Conservation (phyloP, 2,113 vertebrate genomes). For the Istiophorus platypterus region DNA sequence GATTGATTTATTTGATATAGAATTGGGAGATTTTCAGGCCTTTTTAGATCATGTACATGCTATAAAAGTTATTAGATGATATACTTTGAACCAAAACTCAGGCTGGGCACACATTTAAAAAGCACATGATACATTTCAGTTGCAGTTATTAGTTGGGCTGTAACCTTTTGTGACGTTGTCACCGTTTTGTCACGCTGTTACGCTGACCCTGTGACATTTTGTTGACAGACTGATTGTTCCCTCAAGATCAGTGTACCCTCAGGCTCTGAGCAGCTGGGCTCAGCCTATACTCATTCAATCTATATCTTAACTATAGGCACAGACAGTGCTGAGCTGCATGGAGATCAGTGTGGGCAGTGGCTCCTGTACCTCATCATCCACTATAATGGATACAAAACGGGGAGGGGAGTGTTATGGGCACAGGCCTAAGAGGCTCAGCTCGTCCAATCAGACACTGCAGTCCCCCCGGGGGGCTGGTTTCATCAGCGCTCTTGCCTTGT, state of each 20-base stretch:
- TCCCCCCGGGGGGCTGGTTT: slow-evolving; percentile 66
- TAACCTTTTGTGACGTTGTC: slow-evolving; percentile 82
- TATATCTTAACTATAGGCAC: slow-evolving; percentile 75
- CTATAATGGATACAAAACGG: slow-evolving; percentile 65
- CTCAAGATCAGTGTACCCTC: slow-evolving; percentile 74
- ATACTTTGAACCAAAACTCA: slow-evolving; percentile 44
- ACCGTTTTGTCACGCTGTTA: slow-evolving; percentile 64
- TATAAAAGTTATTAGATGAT: slow-evolving; percentile 32
- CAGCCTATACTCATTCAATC: slow-evolving; percentile 72
- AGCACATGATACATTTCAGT: slow-evolving; percentile 39
- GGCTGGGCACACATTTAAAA: slow-evolving; percentile 20
- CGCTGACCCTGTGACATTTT: slow-evolving; percentile 80
- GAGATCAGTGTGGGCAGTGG: slow-evolving; percentile 67
- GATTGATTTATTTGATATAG: slow-evolving; percentile 55
- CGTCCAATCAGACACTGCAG: slow-evolving; percentile 74
- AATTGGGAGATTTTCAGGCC: slow-evolving; percentile 29
- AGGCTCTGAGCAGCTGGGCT: slow-evolving; percentile 77
- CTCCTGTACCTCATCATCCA: slow-evolving; percentile 60
- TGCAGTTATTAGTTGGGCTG: slow-evolving; percentile 70
- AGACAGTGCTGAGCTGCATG: slow-evolving; percentile 60
- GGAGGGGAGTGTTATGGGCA: slow-evolving; percentile 54
- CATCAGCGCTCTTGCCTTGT: slow-evolving; percentile 70
- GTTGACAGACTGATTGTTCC: slow-evolving; percentile 81
- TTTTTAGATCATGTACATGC: slow-evolving; percentile 7
- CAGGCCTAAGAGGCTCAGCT: slow-evolving; percentile 61